phyloP scores from a whole-genome alignment of 35 echinoderm and acorn worm genomes.

The Ptychodera flava region DNA sequence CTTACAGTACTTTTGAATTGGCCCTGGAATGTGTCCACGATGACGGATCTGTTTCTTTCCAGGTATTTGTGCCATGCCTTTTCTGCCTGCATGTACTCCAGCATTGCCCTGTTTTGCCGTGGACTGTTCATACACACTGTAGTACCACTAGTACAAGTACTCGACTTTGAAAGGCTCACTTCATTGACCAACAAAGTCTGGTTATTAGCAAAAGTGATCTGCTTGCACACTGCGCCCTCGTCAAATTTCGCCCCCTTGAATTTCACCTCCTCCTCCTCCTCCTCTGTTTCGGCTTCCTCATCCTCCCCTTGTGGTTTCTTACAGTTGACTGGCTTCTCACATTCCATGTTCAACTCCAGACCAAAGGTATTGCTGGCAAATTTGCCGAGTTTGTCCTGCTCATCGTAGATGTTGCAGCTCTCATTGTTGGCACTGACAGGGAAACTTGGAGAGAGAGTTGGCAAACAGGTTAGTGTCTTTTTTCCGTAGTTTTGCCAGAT shows the following conservation, averaged over 20 bases:
- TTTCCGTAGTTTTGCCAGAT: background rate
- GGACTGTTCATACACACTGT: background rate
- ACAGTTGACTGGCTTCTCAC: conserved; percentile 20
- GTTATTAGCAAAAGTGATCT: background rate
- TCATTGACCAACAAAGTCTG: background rate
- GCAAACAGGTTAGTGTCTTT: background rate
- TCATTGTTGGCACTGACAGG: background rate
- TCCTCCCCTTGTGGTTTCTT: conserved; percentile 11
- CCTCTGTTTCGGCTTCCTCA: background rate
- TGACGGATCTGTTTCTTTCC: conserved; percentile 62
- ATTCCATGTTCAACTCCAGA: background rate
- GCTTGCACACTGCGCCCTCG: background rate
- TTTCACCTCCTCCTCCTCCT: conserved; percentile 48
- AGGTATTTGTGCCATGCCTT: conserved; percentile 65
- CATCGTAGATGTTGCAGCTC: background rate
- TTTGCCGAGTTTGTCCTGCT: background rate
- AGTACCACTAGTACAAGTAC: background rate
- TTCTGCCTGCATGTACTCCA: background rate
- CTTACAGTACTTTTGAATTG: conserved; percentile 99
- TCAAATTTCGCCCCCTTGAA: background rate
- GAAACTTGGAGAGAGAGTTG: background rate
- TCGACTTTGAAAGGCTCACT: background rate
- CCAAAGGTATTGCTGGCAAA: background rate
- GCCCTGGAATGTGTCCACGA: conserved; percentile 94
- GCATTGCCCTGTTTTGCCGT: background rate